Base-by-base conservation (phyloP, 1,140 invertebrate species). In the Panagrolaimus sp. region DNA sequence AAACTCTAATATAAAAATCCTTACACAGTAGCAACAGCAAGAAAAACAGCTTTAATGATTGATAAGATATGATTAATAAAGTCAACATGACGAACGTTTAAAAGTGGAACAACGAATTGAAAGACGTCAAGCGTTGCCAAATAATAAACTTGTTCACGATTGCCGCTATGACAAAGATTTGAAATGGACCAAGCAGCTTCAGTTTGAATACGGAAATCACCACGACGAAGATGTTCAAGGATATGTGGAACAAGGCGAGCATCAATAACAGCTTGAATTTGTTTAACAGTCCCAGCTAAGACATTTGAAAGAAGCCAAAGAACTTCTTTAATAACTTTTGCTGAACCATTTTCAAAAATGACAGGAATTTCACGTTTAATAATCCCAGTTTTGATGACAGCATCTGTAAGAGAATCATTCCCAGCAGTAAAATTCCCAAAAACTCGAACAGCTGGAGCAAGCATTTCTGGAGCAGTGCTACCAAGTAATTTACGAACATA, bases 251-350 rank as follows among this genome's bases (percentile, higher is more conserved):
- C 16, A 14, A 75, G 16, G 38, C 63, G 25, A 9, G 73, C 63
- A 20, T 74, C 73, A 44, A 75, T 72, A n/a, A 75, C 69, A 11
- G 71, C 73, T 65, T 23, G 9, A 69, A 74, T 74, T 68, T 74
- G 73, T 43, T 43, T 8, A 9, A 16, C 7, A 13, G 62, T 75
- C 7, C 73, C 73, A 46, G 73, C 73, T 20, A 72, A 31, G 5
- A 74, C 64, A 64, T 74, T 74, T 14, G 68, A 72, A 8, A 74
- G 1, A 23, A 74, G 42, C 73, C 73, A 74, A 23, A 62, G 66
- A n/a, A 63, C 65, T 62, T 74, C 73, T 44, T 74, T 74, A 16
- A 72, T 43, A 42, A 74, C 57, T 14, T 16, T 20, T 25, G 23
- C 14, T 9, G 27, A 72, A 13, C 16, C 47, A 20, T 47, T 48